Evolutionary conservation across 2,113 vertebrate species (phyloP), one percentile per base, ranked within the genome.

Genomic region (Bos indicus): DNA sequence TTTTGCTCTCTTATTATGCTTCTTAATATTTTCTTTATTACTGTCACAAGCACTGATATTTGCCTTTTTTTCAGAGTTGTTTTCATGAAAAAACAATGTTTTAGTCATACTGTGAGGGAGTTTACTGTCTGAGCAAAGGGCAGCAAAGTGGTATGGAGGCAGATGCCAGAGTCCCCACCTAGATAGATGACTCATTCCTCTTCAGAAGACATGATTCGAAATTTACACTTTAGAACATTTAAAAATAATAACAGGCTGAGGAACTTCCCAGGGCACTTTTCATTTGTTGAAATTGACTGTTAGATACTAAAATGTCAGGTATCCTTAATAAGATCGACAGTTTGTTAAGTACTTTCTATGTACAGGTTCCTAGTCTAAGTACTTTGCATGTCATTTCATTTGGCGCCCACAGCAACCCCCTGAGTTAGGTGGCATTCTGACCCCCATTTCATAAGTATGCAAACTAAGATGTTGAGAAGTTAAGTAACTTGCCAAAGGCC

Each of bases 41-140:
- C 77, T 91, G 36, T 78, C 26, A 57, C 28, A 16, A 30, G 56
- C 6, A 51, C 3, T 74, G 54, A 46, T n/a, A 77, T 81, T 95
- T 77, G 74, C 43, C 11, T 71, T 23, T 81, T 26, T 26, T n/a
- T 16, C 21, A n/a, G 78, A 52, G 62, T n/a, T 90, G 83, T 96
- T 97, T 98, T 89, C 17, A 54, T 25, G 43, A 97, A 80, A 80
- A 93, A 98, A 94, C 89, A 97, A 94, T n/a, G 52, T 30, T 23
- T 74, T 62, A 97, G 87, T 98, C 95, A 97, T 95, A 95, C 7
- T 40, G 40, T 0, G 80, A 94, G 5, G 28, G 59, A 46, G 51
- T 40, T 36, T 36, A 26, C 28, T 48, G 21, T 4, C 3, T 26
- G 54, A 89, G 80, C 25, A 43, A 51, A 67, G 36, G 74, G 28